Percentiles rank a stretch among this genome's conserved stretches.
phyloP scores from a whole-genome alignment of 2,113 vertebrate species.

The Herpetotheres cachinnans region DNA sequence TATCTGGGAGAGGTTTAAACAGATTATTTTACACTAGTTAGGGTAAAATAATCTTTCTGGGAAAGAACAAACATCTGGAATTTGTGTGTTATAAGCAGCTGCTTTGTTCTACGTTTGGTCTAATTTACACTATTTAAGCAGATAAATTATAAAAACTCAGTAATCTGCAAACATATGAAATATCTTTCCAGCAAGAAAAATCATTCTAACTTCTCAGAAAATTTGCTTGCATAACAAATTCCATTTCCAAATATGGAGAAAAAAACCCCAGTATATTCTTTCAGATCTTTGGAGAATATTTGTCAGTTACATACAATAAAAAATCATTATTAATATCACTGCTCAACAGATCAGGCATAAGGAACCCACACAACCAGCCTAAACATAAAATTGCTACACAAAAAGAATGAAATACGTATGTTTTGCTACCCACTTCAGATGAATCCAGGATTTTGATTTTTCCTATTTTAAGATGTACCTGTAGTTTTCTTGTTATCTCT shows the following conservation, averaged over 20 bases:
- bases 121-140: neutral
- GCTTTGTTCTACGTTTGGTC: neutral
- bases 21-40: neutral
- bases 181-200: neutral
- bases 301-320: neutral
- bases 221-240: neutral
- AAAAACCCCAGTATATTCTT: neutral
- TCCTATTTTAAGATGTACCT: neutral
- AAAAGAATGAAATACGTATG: neutral
- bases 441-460: neutral
- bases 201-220: neutral
- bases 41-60: neutral
- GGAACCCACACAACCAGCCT: neutral
- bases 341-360: neutral
- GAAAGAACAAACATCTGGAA: neutral
- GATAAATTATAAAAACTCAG: neutral
- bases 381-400: neutral
- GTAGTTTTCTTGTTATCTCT: neutral
- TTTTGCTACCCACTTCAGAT: neutral
- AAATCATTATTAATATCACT: neutral
- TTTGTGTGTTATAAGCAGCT: neutral
- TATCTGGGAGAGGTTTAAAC: neutral
- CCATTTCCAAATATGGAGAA: neutral
- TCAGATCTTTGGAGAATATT: neutral
- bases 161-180: neutral